These are phyloP conservation scores for Venustaconcha ellipsiformis DNA, from an alignment of 1,140 invertebrate genomes.

Conservation along the genomic window DNA sequence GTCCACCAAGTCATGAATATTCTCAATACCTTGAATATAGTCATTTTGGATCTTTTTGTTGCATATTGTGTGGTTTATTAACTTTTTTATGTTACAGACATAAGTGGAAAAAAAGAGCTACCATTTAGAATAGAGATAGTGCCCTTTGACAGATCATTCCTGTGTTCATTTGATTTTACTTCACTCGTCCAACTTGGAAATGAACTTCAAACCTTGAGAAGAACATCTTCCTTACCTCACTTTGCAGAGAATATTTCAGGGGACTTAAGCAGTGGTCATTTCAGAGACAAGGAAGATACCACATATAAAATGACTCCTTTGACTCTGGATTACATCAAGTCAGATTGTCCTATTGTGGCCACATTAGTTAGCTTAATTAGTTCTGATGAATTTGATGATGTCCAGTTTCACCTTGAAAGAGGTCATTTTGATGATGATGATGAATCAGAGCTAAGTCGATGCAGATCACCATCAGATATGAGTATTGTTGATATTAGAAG, in stretches of 20 bases:
- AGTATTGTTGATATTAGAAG: conserved; percentile 62
- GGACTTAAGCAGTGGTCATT: conserved; percentile 2
- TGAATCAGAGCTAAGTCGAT: conserved; percentile 13
- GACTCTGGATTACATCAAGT: conserved; percentile 63
- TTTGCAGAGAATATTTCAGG: conserved; percentile 1
- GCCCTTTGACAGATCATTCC: conserved; percentile 35
- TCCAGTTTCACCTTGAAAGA: too few species aligned
- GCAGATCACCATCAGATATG: conserved; percentile 55
- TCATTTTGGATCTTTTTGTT: too few species aligned
- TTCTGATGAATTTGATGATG: conserved; percentile 59
- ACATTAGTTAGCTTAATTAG: conserved; percentile 64
- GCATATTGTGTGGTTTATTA: too few species aligned
- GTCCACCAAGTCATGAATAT: too few species aligned
- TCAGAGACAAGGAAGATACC: conserved; percentile 12
- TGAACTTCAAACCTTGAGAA: too few species aligned
- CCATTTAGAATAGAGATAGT: conserved; percentile 45
- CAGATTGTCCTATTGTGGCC: conserved; percentile 57
- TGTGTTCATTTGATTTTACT: conserved; percentile 43
- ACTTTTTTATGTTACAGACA: conserved; percentile 46
- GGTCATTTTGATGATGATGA: conserved; percentile 45
- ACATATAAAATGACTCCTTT: conserved; percentile 54
- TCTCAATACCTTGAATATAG: too few species aligned
- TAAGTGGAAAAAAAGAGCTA: conserved; percentile 43
- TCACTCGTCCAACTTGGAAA: conserved; percentile 9
- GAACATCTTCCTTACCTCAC: not conserved